Percentiles rank a stretch among this genome's conserved stretches.
Evolutionary conservation across 2,797 vertebrate genomes (phyloP).

Genomic region (Hemibagrus guttatus): DNA sequence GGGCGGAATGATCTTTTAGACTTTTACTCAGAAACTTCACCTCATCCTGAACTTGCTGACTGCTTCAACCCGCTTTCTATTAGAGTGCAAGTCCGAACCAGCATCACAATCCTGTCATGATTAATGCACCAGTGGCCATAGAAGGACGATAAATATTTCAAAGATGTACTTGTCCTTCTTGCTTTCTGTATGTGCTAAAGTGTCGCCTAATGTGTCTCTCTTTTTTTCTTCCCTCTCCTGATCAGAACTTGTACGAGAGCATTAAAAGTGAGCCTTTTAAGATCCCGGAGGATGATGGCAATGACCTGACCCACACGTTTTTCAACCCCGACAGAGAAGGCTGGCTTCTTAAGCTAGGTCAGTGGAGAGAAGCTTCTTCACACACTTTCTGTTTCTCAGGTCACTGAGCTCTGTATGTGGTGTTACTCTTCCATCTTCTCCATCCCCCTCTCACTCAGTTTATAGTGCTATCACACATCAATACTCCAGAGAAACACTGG

Average conservation of each 20-base stretch:
- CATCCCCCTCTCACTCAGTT: constrained; percentile 14
- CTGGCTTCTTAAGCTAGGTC: constrained; percentile 94
- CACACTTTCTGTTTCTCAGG: constrained; percentile 12
- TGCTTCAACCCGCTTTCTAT: constrained; percentile 17
- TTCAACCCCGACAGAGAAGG: constrained; percentile 94
- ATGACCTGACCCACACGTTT: constrained; percentile 96
- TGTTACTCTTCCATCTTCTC: constrained; percentile 15
- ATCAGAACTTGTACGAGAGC: constrained; percentile 88
- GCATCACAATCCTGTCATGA: constrained; percentile 34
- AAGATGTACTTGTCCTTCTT: constrained; percentile 1
- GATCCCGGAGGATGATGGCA: constrained; percentile 96
- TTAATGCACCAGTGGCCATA: constrained; percentile 42
- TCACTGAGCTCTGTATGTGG: background rate
- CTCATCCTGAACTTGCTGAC: background rate
- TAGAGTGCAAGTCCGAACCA: constrained; percentile 3
- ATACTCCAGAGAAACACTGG: background rate
- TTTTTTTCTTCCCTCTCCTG: background rate
- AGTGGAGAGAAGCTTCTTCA: constrained; percentile 52
- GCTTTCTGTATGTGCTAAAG: constrained; percentile 27
- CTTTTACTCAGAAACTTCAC: background rate
- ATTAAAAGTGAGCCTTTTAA: constrained; percentile 94
- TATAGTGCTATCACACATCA: background rate
- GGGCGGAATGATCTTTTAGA: background rate
- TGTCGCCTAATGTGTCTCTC: background rate
- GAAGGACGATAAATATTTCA: constrained; percentile 33